Evolutionary conservation across 2,797 vertebrate genomes (phyloP).

Genomic region (Echiichthys vipera): DNA sequence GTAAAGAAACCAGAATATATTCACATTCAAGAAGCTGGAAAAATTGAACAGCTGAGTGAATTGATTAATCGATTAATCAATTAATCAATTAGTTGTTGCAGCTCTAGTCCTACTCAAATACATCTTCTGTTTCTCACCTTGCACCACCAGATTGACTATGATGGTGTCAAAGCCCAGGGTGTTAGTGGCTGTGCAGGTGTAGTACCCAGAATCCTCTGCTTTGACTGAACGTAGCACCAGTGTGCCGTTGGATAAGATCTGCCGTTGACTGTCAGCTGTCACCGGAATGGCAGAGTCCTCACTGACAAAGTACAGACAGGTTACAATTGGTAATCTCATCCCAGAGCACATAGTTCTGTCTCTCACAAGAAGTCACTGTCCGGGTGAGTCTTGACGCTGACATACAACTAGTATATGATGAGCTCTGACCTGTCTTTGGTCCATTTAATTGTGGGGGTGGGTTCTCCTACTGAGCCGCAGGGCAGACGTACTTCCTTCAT

Average conservation of each 20-base stretch:
- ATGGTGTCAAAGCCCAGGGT: slow-evolving; percentile 98
- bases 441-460: slow-evolving; percentile 94
- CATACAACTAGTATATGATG: slow-evolving; percentile 1
- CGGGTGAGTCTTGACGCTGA: slow-evolving; percentile 8
- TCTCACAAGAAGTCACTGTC: neutral
- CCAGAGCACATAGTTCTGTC: neutral
- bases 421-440: slow-evolving; percentile 95
- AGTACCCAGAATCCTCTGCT: slow-evolving; percentile 98
- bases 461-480: slow-evolving; percentile 96
- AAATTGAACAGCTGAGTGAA: too few species aligned
- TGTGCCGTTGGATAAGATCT: slow-evolving; percentile 94
- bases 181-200: slow-evolving; percentile 98
- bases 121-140: slow-evolving; percentile 85
- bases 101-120: neutral
- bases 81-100: too few species aligned
- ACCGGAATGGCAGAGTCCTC: slow-evolving; percentile 94
- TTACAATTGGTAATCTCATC: slow-evolving; percentile 22
- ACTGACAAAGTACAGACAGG: slow-evolving; percentile 73
- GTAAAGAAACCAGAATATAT: too few species aligned
- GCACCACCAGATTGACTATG: slow-evolving; percentile 96
- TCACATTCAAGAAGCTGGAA: too few species aligned
- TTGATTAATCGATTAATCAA: too few species aligned
- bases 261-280: slow-evolving; percentile 91
- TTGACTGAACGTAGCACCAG: slow-evolving; percentile 95
- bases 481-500: slow-evolving; percentile 98